Evolutionary conservation across 2,113 vertebrate species (phyloP), one percentile per base, ranked within the genome.

Genomic region (Trichechus manatus): DNA sequence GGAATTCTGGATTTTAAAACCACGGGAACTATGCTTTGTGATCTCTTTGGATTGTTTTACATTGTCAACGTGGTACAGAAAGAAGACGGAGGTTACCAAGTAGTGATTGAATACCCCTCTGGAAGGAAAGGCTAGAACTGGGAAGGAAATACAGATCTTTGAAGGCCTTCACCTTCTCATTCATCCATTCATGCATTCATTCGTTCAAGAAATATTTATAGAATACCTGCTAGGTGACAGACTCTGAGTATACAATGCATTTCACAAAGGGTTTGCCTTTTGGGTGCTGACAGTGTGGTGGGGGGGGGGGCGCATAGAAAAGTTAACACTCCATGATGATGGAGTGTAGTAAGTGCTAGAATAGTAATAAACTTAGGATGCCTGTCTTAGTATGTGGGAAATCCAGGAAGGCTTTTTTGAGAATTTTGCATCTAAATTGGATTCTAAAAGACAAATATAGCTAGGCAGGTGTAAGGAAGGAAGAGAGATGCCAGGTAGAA

Each of bases 1-100:
- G 53, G 36, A 50, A 93, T 50, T 93, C 68, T 56, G 25, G 27
- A 61, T 90, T 87, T 87, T 86, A 39, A 86, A 94, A 9, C 17
- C 42, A n/a, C 15, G 10, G n/a, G 31, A 1, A 39, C 63, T 39
- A 10, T 59, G n/a, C 2, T 72, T 72, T 80, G 19, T 70, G 27
- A 80, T 4, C 5, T 53, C 23, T 89, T 63, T 79, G 29, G 33
- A 59, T 75, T 42, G 29, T 25, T 83, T 91, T 56, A 39, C 6
- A 31, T 87, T 82, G 66, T 63, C 47, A 42, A 50, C 23, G n/a
- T 22, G 39, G 72, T 68, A 19, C 31, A 92, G 70, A 79, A 91
- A 70, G 42, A 90, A 90, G n/a, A 79, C 14, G 44, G 5, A 47
- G 11, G 2, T n/a, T 68, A 39, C 81, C 8, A 75, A 44, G 36